These are phyloP conservation scores for Pandemis heparana DNA, from an alignment of 2,888 invertebrate species.

Conservation along the genomic window DNA sequence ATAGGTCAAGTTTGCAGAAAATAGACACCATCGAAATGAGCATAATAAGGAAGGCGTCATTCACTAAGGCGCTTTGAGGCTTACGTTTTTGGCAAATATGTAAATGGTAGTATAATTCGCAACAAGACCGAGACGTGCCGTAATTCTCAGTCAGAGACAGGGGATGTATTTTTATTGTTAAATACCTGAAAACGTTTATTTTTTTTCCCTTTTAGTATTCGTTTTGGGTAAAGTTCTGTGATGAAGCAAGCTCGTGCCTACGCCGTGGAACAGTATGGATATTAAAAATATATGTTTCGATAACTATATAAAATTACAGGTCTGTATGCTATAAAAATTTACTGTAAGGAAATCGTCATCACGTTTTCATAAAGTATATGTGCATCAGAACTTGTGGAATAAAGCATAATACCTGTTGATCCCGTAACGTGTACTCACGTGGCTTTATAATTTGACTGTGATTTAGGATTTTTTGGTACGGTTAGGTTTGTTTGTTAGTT, in stretches of 20 bases:
- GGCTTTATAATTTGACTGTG: background rate
- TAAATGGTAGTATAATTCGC: conserved; percentile 14
- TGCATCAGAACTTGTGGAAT: too few relatives aligned
- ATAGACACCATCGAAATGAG: background rate
- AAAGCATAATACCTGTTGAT: background rate
- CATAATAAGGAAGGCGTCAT: conserved; percentile 1
- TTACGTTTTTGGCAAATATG: conserved; percentile 33
- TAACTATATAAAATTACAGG: too few relatives aligned
- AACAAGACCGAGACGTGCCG: background rate
- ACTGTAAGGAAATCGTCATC: too few relatives aligned
- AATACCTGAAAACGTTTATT: background rate
- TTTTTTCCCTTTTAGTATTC: background rate
- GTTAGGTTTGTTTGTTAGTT: background rate
- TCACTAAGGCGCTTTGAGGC: conserved; percentile 22
- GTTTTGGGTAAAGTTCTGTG: background rate
- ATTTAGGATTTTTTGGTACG: background rate
- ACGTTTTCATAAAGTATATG: too few relatives aligned
- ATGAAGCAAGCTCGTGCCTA: background rate
- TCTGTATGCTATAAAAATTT: too few relatives aligned
- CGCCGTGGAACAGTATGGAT: background rate
- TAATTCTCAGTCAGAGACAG: background rate
- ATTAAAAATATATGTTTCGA: too few relatives aligned
- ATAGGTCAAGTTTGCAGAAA: background rate
- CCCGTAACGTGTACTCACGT: background rate
- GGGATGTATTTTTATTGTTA: conserved; percentile 12